These are phyloP conservation scores for Ptychadena robeensis DNA, from an alignment of 2,797 vertebrate species.

Conservation along the genomic window DNA sequence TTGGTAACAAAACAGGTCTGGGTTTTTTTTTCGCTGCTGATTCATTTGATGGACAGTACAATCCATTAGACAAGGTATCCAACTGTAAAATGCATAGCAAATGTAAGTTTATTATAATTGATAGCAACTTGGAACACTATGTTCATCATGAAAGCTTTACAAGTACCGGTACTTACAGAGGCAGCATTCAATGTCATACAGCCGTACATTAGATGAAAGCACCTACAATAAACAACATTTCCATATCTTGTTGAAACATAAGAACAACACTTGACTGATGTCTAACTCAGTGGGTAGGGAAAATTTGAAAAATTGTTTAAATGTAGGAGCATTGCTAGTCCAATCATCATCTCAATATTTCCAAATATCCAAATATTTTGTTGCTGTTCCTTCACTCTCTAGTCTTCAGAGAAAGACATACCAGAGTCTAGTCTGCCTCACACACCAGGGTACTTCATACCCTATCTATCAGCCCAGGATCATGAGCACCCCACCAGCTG, in stretches of 20 bases:
- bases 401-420: no score
- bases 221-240: background rate
- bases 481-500: no score
- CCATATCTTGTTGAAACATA: background rate
- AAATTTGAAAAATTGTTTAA: background rate
- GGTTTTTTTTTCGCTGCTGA: background rate
- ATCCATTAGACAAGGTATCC: constrained; percentile 1
- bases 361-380: no score
- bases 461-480: no score
- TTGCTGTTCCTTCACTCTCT: no score
- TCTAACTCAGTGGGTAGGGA: background rate
- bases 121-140: background rate
- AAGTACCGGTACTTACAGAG: background rate
- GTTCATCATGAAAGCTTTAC: background rate
- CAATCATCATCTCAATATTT: background rate
- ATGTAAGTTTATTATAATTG: background rate
- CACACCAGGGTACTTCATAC: no score
- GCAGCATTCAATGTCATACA: background rate
- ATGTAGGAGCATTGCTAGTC: background rate
- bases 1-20: background rate
- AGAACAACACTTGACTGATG: no score
- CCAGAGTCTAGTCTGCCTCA: no score
- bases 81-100: background rate
- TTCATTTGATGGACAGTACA: background rate
- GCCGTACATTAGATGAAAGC: background rate